phyloP scores from a whole-genome alignment of 2,797 vertebrate genomes.

The Myotis vivesi region DNA sequence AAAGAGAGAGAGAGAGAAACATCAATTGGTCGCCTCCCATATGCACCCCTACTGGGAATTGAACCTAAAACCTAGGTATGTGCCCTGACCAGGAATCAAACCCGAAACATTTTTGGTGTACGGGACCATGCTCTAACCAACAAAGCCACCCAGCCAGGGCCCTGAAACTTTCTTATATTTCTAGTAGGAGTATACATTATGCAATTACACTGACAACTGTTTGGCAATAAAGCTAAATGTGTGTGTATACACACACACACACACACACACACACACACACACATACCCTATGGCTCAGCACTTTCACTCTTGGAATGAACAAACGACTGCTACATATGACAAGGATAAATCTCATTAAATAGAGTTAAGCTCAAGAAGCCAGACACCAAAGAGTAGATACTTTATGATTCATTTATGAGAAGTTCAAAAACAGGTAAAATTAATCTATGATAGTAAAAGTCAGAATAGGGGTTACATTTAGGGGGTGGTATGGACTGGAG shows the following conservation, averaged over 20 bases:
- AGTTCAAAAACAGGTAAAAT: background rate
- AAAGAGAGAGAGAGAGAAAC: background rate
- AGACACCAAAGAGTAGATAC: background rate
- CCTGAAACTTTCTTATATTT: constrained; percentile 1
- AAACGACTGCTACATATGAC: background rate
- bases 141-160: background rate
- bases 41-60: background rate
- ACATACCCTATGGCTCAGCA: background rate
- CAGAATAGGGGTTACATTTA: background rate
- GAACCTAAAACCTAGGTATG: background rate
- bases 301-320: constrained; percentile 12
- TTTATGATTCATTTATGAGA: background rate
- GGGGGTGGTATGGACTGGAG: background rate
- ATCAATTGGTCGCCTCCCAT: background rate
- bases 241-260: no score
- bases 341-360: background rate
- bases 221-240: background rate
- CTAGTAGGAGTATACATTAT: background rate
- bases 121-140: background rate
- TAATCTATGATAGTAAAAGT: background rate
- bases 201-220: background rate
- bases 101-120: background rate
- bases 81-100: background rate
- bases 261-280: no score
- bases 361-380: background rate